phyloP scores from a whole-genome alignment of 2,797 vertebrate genomes.

The Otus scops region DNA sequence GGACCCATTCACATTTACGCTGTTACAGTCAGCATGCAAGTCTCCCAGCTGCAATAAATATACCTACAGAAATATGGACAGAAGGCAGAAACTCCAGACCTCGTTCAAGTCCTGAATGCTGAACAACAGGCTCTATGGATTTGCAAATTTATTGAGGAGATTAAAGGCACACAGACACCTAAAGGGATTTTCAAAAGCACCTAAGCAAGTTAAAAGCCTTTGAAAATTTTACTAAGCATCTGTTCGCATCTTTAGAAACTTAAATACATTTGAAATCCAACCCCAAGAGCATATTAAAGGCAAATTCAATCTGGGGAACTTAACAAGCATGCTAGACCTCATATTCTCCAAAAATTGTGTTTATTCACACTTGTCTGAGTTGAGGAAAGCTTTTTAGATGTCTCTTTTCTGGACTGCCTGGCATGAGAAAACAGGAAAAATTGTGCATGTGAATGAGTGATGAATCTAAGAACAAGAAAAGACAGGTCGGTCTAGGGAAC shows the following conservation, averaged over 20 bases:
- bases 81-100: not conserved
- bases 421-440: not conserved
- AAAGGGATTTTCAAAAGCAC: conserved; percentile 28
- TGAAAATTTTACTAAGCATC: conserved; percentile 46
- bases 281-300: not conserved
- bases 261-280: conserved; percentile 50
- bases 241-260: conserved; percentile 43
- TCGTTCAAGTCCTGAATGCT: not conserved
- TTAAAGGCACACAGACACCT: conserved; percentile 1
- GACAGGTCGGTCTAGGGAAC: not conserved
- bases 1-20: not conserved
- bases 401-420: not conserved
- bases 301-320: not conserved
- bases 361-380: not conserved
- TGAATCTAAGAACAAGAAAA: not conserved
- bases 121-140: not conserved
- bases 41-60: not conserved
- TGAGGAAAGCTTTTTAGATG: conserved; percentile 7
- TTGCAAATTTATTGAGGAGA: conserved; percentile 1
- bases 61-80: not conserved
- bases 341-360: not conserved
- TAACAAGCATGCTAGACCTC: not conserved
- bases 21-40: not conserved
- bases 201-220: conserved; percentile 46
- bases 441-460: not conserved